Evolutionary conservation across 1,140 invertebrate genomes (phyloP), one percentile per base, ranked within the genome.

Genomic region (Orchesella cincta): DNA sequence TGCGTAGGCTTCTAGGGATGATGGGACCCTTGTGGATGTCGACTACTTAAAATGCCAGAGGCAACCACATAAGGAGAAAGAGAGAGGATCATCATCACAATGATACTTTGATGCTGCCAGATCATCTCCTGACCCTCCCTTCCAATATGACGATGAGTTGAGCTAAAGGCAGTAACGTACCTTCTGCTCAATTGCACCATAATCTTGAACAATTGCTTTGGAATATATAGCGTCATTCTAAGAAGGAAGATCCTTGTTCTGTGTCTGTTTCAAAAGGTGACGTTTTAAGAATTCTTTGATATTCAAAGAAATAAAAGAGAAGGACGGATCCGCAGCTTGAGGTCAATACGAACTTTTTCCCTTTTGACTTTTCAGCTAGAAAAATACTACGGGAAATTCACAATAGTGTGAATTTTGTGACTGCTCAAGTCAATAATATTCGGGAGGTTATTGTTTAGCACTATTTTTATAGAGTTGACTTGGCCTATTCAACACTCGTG

Each of bases 21-120:
- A 57, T 23, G 23, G 54, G 54, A 57, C 54, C 54, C 54, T 57
- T 57, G 54, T 26, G 62, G 62, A 46, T 46, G 8, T 20, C 39
- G 39, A 57, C 54, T 67, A 67, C 62, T 67, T 67, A 29, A 31
- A 26, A 33, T 33, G 31, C 28, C 3, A 67, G 62, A 29, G 62
- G 31, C 62, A 67, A 67, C 62, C 62, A 67, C 62, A 67, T 57
- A 57, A 57, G 54, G 54, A 57, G 52, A 57, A n/a, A 57, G 52
- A 57, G 5, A 57, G 52, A 57, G 31, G 33, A 18, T 67, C 20
- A 8, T 46, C 39, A 46, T 46, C 62, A 29, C 62, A 33, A 33
- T 33, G 12, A 67, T 33, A 31, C 5, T 67, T 67, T n/a, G n/a
- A n/a, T n/a, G n/a, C n/a, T n/a, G n/a, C n/a, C n/a, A n/a, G 5